Conservation (phyloP, 2,797 vertebrate genomes). For the Acanthopagrus latus region DNA sequence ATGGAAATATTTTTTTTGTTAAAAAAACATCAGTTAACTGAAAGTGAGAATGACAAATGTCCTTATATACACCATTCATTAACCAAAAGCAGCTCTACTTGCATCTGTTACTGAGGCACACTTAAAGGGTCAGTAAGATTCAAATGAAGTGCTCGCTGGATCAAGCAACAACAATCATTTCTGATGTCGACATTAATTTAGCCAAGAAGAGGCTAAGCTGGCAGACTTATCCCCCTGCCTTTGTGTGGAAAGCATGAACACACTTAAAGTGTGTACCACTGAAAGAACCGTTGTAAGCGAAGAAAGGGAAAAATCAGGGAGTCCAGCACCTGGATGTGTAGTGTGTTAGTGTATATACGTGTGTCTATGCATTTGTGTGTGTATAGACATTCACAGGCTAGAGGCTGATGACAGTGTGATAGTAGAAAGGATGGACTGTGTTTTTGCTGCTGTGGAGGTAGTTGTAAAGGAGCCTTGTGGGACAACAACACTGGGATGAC, state of each 20-base stretch:
- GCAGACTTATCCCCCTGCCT: background rate
- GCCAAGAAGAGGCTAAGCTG: too few relatives aligned
- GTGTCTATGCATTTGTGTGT: slow-evolving; percentile 24
- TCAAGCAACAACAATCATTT: background rate
- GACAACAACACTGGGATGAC: slow-evolving; percentile 54
- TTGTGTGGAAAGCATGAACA: background rate
- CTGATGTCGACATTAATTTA: background rate
- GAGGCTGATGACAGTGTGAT: slow-evolving; percentile 77
- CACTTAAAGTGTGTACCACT: slow-evolving; percentile 22
- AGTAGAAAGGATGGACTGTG: slow-evolving; percentile 62
- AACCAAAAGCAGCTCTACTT: slow-evolving; percentile 3
- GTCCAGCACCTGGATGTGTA: slow-evolving; percentile 67
- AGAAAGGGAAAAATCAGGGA: slow-evolving; percentile 36
- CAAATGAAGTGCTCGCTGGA: background rate
- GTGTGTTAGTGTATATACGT: slow-evolving; percentile 24
- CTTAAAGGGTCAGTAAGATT: slow-evolving; percentile 19
- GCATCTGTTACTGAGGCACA: slow-evolving; percentile 9
- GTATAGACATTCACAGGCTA: slow-evolving; percentile 81
- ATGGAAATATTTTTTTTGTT: background rate
- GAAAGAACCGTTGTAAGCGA: slow-evolving; percentile 27
- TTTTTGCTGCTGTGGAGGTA: slow-evolving; percentile 92
- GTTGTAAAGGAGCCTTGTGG: slow-evolving; percentile 82
- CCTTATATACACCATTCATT: background rate
- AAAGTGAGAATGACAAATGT: background rate
- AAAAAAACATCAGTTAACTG: background rate